A percentile compares a stretch with the other conserved stretches of the same genome.
These are phyloP conservation scores for Nothocercus nigrocapillus DNA, from an alignment of 2,113 vertebrate genomes.

Conservation along the genomic window DNA sequence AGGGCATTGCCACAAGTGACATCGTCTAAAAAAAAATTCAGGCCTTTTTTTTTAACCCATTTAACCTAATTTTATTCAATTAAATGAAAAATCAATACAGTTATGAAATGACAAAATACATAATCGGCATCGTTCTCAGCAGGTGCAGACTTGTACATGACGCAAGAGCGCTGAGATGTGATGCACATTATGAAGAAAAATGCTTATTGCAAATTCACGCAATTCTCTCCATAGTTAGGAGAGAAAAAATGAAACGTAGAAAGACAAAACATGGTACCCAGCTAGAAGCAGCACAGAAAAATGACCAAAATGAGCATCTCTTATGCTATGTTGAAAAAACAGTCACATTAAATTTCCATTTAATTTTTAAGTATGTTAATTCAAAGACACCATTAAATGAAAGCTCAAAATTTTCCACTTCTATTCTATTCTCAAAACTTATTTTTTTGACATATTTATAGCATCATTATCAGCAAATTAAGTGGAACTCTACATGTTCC, in stretches of 20 bases:
- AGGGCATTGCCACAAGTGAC: not conserved
- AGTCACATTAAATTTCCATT: not conserved
- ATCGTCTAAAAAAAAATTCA: not conserved
- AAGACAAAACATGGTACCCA: not conserved
- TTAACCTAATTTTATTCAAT: not conserved
- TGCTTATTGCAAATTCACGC: not conserved
- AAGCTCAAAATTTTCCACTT: not conserved
- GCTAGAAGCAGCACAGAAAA: not conserved
- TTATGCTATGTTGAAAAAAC: not conserved
- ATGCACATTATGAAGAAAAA: not conserved
- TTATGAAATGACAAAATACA: not conserved
- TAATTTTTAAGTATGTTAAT: not conserved
- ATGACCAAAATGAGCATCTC: not conserved
- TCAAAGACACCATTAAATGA: not conserved
- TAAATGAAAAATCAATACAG: not conserved
- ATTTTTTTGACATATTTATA: not conserved
- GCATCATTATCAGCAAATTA: not conserved
- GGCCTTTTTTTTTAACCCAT: not conserved
- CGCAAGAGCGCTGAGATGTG: accelerated
- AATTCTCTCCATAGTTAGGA: not conserved
- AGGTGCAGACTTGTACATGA: not conserved
- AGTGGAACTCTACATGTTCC: not conserved
- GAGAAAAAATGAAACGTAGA: not conserved
- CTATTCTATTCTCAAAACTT: no score
- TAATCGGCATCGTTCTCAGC: not conserved